A percentile compares a stretch with the other conserved stretches of the same genome.
Evolutionary conservation across 1,140 invertebrate species (phyloP).

Genomic region (Pentalonia nigronervosa): DNA sequence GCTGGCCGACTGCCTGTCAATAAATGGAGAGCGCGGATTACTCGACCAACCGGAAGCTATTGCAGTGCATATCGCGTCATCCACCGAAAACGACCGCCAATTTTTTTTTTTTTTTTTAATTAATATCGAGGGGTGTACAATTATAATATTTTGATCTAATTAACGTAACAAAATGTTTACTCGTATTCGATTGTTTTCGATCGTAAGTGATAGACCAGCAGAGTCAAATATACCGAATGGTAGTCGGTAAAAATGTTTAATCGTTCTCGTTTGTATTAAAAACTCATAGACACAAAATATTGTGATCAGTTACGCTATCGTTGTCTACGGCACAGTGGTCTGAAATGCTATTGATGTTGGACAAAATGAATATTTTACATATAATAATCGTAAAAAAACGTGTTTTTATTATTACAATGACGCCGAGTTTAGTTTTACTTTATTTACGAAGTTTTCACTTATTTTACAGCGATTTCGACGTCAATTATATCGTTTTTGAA

Average conservation of each 20-base stretch:
- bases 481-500: too few relatives aligned
- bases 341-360: not conserved
- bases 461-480: not conserved
- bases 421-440: not conserved
- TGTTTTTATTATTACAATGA: too few relatives aligned
- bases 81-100: not conserved
- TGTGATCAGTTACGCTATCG: too few relatives aligned
- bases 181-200: not conserved
- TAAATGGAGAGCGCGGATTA: not conserved
- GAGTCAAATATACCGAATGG: too few relatives aligned
- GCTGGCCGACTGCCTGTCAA: not conserved
- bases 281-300: too few relatives aligned
- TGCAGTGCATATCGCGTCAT: not conserved
- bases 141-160: not conserved
- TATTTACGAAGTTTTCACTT: too few relatives aligned
- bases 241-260: too few relatives aligned
- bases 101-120: not conserved
- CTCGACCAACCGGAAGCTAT: not conserved
- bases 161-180: not conserved
- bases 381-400: not conserved
- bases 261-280: too few relatives aligned
- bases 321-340: not conserved
- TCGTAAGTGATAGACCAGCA: too few relatives aligned
- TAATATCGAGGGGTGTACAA: not conserved
- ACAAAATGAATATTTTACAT: not conserved